Conservation (phyloP, 1,140 invertebrate genomes). For the Pachyrhynchus sulphureomaculatus region DNA sequence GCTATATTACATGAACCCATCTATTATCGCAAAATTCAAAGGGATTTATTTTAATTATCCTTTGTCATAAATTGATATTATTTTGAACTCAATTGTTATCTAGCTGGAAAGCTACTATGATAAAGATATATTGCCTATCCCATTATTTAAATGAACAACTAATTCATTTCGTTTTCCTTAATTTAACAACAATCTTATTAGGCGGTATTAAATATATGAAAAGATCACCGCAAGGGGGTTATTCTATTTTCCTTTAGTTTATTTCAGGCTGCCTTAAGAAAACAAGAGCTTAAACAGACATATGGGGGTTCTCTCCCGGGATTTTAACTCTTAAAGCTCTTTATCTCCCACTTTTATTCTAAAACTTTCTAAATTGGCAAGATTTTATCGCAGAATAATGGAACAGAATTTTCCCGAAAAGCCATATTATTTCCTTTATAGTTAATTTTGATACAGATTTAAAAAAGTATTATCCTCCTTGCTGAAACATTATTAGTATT, state of each 20-base stretch:
- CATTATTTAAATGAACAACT: conserved; percentile 1
- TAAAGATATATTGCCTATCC: not conserved
- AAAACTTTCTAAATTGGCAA: conserved; percentile 23
- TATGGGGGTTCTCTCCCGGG: conserved; percentile 17
- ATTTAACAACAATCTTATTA: conserved; percentile 1
- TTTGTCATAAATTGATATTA: not conserved
- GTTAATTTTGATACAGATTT: conserved; percentile 14
- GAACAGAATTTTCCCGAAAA: conserved; percentile 13
- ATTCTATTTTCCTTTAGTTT: conserved; percentile 2
- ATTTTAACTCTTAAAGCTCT: conserved; percentile 20
- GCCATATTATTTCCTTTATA: conserved; percentile 16
- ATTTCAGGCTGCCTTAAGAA: conserved; percentile 4
- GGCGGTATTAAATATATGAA: not conserved
- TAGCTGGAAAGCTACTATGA: not conserved
- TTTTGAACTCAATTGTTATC: not conserved
- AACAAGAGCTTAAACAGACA: conserved; percentile 27
- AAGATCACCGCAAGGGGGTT: conserved; percentile 3
- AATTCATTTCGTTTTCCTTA: conserved; percentile 1
- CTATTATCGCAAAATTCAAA: too few relatives aligned
- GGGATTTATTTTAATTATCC: not conserved
- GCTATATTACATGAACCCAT: too few relatives aligned
- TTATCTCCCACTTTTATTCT: conserved; percentile 23
- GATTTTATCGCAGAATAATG: conserved; percentile 27
- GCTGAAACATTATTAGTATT: too few relatives aligned
- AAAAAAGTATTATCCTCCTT: not conserved